Evolutionary conservation across 2,113 vertebrate genomes (phyloP).

Genomic region (Gymnocephalus cernua): DNA sequence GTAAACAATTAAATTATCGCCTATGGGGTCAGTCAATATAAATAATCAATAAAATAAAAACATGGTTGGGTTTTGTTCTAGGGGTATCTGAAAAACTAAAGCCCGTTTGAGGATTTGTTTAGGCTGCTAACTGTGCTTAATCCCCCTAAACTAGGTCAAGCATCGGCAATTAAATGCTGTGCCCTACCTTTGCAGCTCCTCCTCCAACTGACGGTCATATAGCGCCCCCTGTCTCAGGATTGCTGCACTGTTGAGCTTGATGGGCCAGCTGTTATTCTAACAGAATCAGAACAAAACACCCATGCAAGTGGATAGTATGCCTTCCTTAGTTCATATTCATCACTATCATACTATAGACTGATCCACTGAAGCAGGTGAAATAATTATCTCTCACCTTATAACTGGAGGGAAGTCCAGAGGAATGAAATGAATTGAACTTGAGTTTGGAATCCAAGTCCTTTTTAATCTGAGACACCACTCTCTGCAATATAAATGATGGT

Average conservation of each 20-base stretch:
- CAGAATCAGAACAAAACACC: constrained; percentile 7
- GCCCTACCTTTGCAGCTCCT: constrained; percentile 88
- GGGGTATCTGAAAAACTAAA: too few relatives aligned
- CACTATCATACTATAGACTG: background rate
- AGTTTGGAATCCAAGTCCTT: constrained; percentile 76
- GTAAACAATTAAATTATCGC: too few relatives aligned
- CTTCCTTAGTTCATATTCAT: background rate
- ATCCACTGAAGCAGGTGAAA: background rate
- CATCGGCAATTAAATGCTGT: background rate
- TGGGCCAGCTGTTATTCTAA: constrained; percentile 81
- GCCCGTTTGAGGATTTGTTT: too few relatives aligned
- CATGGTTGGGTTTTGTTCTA: too few relatives aligned
- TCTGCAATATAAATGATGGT: constrained; percentile 65
- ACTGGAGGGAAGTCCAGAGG: constrained; percentile 57
- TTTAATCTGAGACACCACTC: constrained; percentile 75
- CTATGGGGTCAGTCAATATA: too few relatives aligned
- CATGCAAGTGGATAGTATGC: background rate
- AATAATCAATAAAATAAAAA: too few relatives aligned
- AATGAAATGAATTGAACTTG: constrained; percentile 66
- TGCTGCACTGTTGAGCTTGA: constrained; percentile 91
- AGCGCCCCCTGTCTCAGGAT: constrained; percentile 90
- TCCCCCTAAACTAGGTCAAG: background rate
- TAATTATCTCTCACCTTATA: constrained; percentile 58
- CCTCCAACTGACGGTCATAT: constrained; percentile 86
- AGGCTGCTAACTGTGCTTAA: background rate